Base-by-base conservation (phyloP, 2,797 vertebrate species). In the Numenius phaeopus region DNA sequence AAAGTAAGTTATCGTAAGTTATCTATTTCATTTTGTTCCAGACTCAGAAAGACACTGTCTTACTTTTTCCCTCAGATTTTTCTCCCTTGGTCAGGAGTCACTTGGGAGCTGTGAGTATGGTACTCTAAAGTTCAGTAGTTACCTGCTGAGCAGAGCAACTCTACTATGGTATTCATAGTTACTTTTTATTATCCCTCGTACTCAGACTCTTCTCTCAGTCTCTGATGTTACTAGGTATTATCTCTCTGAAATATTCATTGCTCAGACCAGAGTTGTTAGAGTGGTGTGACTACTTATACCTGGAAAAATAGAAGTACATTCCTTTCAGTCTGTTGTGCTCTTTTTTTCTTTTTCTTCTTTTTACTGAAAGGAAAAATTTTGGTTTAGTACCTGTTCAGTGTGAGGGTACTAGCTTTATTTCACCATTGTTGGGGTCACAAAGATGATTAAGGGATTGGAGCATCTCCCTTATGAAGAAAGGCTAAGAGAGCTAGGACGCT, bases 191-290 rank as follows among this genome's bases (percentile, higher is more conserved):
- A 46, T 79, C 54, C 19, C 62, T 92, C 27, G 9, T 61, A 57
- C 46, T 84, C 83, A 90, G 39, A 82, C 18, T 70, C 78, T 86
- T 94, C 82, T 49, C 32, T 93, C 57, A 44, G 34, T 57, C 78
- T 89, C 79, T 95, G 89, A 92, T 94, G 77, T 89, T 89, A 52
- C 89, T 75, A 69, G 40, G 50, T 67, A 94, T 87, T 87, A 61
- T 72, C 4, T 66, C n/a, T 89, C 47, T 84, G 73, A 96, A 94
- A 82, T 83, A 96, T 57, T 88, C 40, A 82, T 87, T 88, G 76
- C n/a, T 92, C 50, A 87, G 58, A 75, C 47, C 46, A 47, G 23
- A 93, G 61, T 40, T 87, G 24, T 57, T 85, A 76, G 40, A 59
- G 16, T 61, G 6, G 21, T 39, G 20, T 73, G 37, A 40, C 75